phyloP scores from a whole-genome alignment of 2,797 vertebrate genomes.

The Triplophysa bombifrons region DNA sequence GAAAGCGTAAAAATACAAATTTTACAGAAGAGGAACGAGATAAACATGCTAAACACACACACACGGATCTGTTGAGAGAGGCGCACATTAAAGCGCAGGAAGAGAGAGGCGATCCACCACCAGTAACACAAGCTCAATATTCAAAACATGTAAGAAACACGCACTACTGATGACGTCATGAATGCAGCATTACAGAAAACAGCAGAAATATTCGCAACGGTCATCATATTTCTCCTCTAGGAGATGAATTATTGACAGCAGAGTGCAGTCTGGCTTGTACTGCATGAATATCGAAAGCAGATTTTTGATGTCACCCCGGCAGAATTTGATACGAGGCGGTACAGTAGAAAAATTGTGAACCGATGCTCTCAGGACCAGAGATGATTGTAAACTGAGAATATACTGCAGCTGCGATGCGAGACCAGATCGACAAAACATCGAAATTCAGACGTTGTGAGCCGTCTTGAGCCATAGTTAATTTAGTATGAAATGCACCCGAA shows the following conservation, averaged over 20 bases:
- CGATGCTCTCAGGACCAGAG: neutral
- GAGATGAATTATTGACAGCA: slow-evolving; percentile 28
- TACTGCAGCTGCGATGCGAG: neutral
- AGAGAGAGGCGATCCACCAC: slow-evolving; percentile 17
- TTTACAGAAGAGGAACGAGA: slow-evolving; percentile 11
- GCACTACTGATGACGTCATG: slow-evolving; percentile 26
- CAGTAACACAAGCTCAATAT: slow-evolving; percentile 23
- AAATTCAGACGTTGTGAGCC: no score
- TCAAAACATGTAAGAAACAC: slow-evolving; percentile 33
- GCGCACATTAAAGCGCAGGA: neutral
- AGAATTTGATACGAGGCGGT: slow-evolving; percentile 18
- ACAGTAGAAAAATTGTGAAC: slow-evolving; percentile 15
- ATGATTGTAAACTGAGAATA: neutral
- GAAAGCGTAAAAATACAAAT: neutral
- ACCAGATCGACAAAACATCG: neutral
- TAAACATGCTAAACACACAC: slow-evolving; percentile 32
- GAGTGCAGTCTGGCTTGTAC: slow-evolving; percentile 5
- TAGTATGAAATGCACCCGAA: neutral
- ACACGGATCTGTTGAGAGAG: neutral
- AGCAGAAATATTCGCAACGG: slow-evolving; percentile 28
- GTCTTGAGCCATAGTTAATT: no score
- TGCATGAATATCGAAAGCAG: slow-evolving; percentile 22
- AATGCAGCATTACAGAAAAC: slow-evolving; percentile 23
- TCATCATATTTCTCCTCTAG: slow-evolving; percentile 28
- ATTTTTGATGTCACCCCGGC: slow-evolving; percentile 18